A percentile compares a stretch with the other conserved stretches of the same genome.
Conservation (phyloP, 1,140 invertebrate genomes). For the Andrena cerasifolii region DNA sequence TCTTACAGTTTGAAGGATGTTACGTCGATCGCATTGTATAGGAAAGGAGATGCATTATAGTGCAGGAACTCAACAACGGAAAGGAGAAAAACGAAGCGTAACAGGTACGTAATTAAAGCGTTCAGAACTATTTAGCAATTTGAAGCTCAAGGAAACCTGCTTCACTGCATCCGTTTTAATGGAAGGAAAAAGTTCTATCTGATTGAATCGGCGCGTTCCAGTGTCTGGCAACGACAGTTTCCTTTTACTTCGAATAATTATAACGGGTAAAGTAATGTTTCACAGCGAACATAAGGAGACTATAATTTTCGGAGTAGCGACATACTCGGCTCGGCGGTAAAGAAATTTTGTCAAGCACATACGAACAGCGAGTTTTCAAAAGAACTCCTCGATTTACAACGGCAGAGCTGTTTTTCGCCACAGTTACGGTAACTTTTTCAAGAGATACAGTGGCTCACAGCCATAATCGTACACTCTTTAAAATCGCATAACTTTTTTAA, state of each 20-base stretch:
- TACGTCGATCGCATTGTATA: slow-evolving; percentile 30
- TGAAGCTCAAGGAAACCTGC: slow-evolving; percentile 9
- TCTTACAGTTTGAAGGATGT: not conserved
- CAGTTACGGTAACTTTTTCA: too few species aligned
- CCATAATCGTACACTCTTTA: too few species aligned
- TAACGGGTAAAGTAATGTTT: not conserved
- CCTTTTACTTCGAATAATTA: not conserved
- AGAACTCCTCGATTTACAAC: not conserved
- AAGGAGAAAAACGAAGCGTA: slow-evolving; percentile 19
- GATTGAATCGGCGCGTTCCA: not conserved
- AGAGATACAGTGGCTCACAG: too few species aligned
- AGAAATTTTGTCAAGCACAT: not conserved
- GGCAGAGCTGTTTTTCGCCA: too few species aligned
- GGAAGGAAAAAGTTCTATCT: not conserved
- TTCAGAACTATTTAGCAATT: not conserved
- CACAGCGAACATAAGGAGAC: slow-evolving; percentile 11
- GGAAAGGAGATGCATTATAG: slow-evolving; percentile 28
- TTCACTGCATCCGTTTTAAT: not conserved
- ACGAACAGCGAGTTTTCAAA: not conserved
- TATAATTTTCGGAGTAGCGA: not conserved
- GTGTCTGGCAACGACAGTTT: not conserved
- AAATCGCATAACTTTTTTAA: too few species aligned
- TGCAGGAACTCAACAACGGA: slow-evolving; percentile 27
- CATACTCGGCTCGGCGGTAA: not conserved
- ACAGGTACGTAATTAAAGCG: slow-evolving; percentile 20